Evolutionary conservation across 1,140 invertebrate species (phyloP).

Genomic region (Leptoteleia sp.): DNA sequence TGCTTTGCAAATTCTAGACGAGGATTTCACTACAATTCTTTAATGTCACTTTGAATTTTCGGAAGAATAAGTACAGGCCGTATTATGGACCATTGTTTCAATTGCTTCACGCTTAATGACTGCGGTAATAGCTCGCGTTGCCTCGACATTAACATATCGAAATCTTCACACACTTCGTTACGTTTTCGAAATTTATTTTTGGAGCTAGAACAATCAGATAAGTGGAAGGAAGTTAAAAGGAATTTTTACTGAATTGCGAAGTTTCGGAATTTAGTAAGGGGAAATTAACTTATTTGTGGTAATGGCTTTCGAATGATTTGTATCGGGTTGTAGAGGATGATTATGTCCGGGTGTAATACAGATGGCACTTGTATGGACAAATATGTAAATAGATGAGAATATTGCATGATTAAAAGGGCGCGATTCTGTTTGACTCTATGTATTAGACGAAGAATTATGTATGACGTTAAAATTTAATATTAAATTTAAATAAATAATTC

Average conservation of each 20-base stretch:
- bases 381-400: too few species aligned
- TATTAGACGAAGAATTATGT: too few species aligned
- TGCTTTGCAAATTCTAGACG: constrained; percentile 71
- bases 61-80: constrained; percentile 27
- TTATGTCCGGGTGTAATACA: too few species aligned
- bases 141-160: constrained; percentile 52
- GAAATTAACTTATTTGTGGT: too few species aligned
- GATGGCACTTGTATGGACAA: too few species aligned
- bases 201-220: constrained; percentile 26
- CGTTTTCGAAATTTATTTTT: constrained; percentile 28
- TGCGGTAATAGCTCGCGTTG: constrained; percentile 39
- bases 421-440: too few species aligned
- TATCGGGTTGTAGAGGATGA: too few species aligned
- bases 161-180: constrained; percentile 44
- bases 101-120: constrained; percentile 36
- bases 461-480: too few species aligned
- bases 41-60: constrained; percentile 57
- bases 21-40: constrained; percentile 65
- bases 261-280: background rate
- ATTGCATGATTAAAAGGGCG: too few species aligned
- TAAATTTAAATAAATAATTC: too few species aligned
- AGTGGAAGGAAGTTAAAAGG: background rate
- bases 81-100: constrained; percentile 59
- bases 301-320: too few species aligned
- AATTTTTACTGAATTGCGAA: constrained; percentile 15